These are phyloP conservation scores for Macaria liturata DNA, from an alignment of 2,888 invertebrate species.

Conservation along the genomic window DNA sequence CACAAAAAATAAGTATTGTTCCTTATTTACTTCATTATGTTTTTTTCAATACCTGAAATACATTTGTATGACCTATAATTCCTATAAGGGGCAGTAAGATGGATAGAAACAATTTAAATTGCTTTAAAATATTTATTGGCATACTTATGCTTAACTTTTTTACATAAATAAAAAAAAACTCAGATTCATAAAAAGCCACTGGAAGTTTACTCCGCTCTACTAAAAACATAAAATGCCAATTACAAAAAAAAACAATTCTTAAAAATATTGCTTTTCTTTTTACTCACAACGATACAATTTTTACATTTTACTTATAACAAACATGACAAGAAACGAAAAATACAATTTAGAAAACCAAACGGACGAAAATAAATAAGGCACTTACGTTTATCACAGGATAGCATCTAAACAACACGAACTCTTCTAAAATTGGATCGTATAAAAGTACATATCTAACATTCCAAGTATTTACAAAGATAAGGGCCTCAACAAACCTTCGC, in stretches of 20 bases:
- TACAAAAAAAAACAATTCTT: not conserved
- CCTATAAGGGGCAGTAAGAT: too few species aligned
- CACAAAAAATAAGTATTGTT: too few species aligned
- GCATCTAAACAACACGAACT: conserved; percentile 44
- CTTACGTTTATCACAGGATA: conserved; percentile 76
- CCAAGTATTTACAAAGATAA: too few species aligned
- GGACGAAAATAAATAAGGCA: conserved; percentile 65
- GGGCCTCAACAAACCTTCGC: too few species aligned
- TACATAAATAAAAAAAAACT: conserved; percentile 21
- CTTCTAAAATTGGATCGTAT: conserved; percentile 38
- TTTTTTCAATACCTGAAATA: too few species aligned
- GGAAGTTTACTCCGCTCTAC: not conserved
- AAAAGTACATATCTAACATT: conserved; percentile 29
- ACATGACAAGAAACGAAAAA: conserved; percentile 1
- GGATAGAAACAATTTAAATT: conserved; percentile 37
- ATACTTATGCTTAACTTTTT: conserved; percentile 8
- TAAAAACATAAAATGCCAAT: too few species aligned
- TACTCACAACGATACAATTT: not conserved
- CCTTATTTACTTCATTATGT: too few species aligned
- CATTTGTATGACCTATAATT: too few species aligned
- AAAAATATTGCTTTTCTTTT: conserved; percentile 1
- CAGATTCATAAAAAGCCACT: conserved; percentile 16
- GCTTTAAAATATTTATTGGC: conserved; percentile 23
- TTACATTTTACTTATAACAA: not conserved
- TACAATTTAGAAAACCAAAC: conserved; percentile 21